phyloP scores from a whole-genome alignment of 2,888 invertebrate species.

The Tillus elongatus region DNA sequence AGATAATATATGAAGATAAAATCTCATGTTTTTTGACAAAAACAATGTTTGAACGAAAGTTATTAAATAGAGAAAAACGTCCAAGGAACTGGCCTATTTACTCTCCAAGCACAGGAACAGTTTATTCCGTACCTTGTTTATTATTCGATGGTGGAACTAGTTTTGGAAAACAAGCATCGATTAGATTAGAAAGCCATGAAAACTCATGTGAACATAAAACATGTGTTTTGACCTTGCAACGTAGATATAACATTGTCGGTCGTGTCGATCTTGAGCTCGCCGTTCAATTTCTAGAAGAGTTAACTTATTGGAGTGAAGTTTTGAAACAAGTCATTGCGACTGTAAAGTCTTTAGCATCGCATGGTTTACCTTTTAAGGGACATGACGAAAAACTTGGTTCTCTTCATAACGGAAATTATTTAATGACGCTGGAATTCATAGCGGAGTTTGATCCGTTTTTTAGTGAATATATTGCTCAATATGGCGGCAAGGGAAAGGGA shows the following conservation, averaged over 20 bases:
- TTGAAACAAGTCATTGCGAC: constrained; percentile 23
- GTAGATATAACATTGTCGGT: not conserved
- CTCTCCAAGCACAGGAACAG: constrained; percentile 1
- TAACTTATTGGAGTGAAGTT: constrained; percentile 24
- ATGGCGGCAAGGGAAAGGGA: not conserved
- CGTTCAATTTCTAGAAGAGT: constrained; percentile 16
- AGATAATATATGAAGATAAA: too few relatives aligned
- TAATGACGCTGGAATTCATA: constrained; percentile 25
- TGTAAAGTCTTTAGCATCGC: constrained; percentile 15
- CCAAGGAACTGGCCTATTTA: constrained; percentile 3
- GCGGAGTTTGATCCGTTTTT: constrained; percentile 30
- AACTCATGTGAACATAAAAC: too few relatives aligned
- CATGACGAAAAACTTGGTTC: constrained; percentile 24
- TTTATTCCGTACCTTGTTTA: not conserved
- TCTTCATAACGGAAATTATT: constrained; percentile 26
- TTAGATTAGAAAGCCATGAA: not conserved
- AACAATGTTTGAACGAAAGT: too few relatives aligned
- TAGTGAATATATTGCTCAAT: constrained; percentile 20
- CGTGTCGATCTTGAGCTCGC: constrained; percentile 14
- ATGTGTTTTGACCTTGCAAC: too few relatives aligned
- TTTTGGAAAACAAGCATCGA: not conserved
- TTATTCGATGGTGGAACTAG: not conserved
- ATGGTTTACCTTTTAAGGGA: constrained; percentile 20
- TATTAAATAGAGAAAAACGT: too few relatives aligned
- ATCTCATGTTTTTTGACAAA: too few relatives aligned